These are phyloP conservation scores for Himalopsyche tibetana DNA, from an alignment of 2,888 invertebrate species.

Conservation along the genomic window DNA sequence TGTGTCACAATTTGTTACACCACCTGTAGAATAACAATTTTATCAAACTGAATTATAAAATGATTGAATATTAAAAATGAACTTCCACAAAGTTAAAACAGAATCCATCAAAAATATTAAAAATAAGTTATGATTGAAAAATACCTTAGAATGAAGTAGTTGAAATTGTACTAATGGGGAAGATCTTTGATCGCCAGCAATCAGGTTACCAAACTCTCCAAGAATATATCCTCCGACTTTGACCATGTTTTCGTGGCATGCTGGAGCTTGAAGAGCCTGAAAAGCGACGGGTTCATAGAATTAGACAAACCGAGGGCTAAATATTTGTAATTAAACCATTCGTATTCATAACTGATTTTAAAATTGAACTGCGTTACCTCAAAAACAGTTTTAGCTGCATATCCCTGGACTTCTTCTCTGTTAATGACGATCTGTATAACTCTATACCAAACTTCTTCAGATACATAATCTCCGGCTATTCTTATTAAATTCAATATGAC, in stretches of 20 bases:
- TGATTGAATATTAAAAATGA: too few species aligned
- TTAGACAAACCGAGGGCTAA: background rate
- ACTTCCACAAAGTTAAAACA: too few species aligned
- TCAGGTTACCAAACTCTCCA: conserved; percentile 99
- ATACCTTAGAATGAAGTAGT: conserved; percentile 94
- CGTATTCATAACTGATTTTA: background rate
- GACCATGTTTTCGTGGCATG: conserved; percentile 99
- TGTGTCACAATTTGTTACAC: too few species aligned
- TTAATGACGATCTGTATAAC: conserved; percentile 99
- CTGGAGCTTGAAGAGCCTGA: conserved; percentile 96
- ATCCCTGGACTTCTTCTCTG: conserved; percentile 99
- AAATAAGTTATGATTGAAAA: too few species aligned
- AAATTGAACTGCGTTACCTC: conserved; percentile 76
- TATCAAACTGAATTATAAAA: too few species aligned
- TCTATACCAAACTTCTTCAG: conserved; percentile 99
- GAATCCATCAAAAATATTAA: too few species aligned
- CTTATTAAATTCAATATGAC: conserved; percentile 98
- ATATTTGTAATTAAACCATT: background rate
- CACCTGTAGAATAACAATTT: too few species aligned
- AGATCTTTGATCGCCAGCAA: conserved; percentile 98
- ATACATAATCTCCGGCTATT: conserved; percentile 99
- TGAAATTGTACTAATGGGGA: conserved; percentile 99
- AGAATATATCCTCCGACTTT: conserved; percentile 99
- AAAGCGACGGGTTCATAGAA: conserved; percentile 59
- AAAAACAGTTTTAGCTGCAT: conserved; percentile 99